These are phyloP conservation scores for Oceanodroma leucorhoa DNA, from an alignment of 2,797 vertebrate species.

Conservation along the genomic window DNA sequence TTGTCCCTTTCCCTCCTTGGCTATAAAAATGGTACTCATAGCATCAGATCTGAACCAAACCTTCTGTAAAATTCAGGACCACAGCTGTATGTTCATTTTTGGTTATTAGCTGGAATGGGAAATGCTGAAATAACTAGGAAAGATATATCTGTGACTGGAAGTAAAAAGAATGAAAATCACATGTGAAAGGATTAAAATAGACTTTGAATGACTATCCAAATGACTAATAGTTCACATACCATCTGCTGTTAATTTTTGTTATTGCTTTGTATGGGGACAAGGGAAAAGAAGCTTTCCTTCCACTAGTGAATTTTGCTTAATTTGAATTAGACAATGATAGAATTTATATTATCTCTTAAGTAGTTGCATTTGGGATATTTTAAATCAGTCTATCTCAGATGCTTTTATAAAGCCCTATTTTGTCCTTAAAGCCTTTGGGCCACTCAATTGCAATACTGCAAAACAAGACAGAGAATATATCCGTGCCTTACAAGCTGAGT, in stretches of 20 bases:
- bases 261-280: neutral
- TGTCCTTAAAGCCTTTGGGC: neutral
- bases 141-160: neutral
- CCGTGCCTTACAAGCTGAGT: neutral
- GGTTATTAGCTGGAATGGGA: neutral
- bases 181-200: neutral
- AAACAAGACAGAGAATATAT: neutral
- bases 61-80: neutral
- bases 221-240: neutral
- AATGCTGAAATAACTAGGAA: neutral
- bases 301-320: neutral
- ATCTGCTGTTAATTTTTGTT: constrained; percentile 11
- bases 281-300: neutral
- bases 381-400: neutral
- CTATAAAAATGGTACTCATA: neutral
- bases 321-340: neutral
- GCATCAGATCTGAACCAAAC: neutral
- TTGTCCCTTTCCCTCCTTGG: neutral
- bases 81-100: neutral
- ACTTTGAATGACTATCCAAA: neutral
- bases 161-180: neutral
- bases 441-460: neutral
- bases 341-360: neutral
- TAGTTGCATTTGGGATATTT: neutral
- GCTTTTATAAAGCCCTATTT: neutral